Base-by-base conservation (phyloP, 1,140 invertebrate genomes). In the Ctenoplectra terminalis region DNA sequence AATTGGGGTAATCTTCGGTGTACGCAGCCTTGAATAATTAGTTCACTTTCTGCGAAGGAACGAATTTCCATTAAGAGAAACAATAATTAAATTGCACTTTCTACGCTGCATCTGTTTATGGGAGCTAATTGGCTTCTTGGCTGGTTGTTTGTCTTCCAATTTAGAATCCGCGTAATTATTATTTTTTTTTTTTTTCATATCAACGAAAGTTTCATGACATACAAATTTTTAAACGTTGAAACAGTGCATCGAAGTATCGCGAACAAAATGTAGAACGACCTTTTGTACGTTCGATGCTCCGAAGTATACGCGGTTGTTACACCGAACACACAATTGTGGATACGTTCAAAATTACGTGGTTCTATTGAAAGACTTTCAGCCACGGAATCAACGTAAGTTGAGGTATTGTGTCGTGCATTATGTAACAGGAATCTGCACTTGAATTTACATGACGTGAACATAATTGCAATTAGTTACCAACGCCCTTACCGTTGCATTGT, bases 401-500 rank as follows among this genome's bases (percentile, higher is more conserved):
- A 26, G 48, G 43, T 37, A 56, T 20, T 37, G 40, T n/a, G 23
- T 5, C 23, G 5, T 29, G 40, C 31, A 58, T 70, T 56, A 23
- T 58, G 75, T 26, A 60, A 70, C 43, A 29, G 31, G 40, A 46
- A 58, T 48, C 17, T 29, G 3, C n/a, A 34, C 40, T 64, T 70
- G 48, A 58, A 70, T 29, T 63, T 50, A 50, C 46, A 13, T 48
- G 72, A 75, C 72, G 54, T 31, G 70, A 50, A 48, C 58, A 63
- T 75, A 75, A 75, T 78, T 60, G 61, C 74, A 43, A 66, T 66
- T 76, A 66, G 29, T 76, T 76, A 67, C 31, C 61, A 76, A 54
- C 48, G n/a, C 46, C 37, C 52, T 77, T 60, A 60, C 31, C 23
- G 58, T 58, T 70, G 64, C 52, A 69, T 48, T 69, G 48, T 70